Evolutionary conservation across 2,888 invertebrate species (phyloP).

Genomic region (Yponomeuta malinellus): DNA sequence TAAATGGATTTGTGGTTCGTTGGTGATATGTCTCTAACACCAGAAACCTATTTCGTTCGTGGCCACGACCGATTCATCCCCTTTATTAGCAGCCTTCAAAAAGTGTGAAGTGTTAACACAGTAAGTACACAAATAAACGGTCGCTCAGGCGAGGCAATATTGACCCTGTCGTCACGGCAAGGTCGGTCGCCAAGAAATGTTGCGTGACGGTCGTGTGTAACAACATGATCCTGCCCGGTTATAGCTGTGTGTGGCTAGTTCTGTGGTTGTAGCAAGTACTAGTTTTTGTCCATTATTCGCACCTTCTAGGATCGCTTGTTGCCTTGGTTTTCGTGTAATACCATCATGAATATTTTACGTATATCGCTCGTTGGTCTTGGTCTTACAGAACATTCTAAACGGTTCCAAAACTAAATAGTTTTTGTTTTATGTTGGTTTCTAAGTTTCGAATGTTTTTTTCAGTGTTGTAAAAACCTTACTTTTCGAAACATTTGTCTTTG

Average conservation of each 20-base stretch:
- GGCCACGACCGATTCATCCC: no score
- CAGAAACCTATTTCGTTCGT: no score
- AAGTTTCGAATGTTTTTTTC: background rate
- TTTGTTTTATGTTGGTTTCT: background rate
- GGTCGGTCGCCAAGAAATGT: slow-evolving; percentile 31
- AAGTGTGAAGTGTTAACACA: background rate
- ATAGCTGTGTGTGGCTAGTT: background rate
- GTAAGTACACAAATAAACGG: slow-evolving; percentile 33
- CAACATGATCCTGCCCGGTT: background rate
- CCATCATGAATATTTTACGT: no score
- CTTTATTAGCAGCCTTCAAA: background rate
- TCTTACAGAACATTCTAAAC: no score
- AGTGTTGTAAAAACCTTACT: background rate
- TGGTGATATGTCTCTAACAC: no score
- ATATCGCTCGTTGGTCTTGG: no score
- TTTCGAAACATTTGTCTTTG: background rate
- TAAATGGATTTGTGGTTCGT: no score
- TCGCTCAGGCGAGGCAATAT: background rate
- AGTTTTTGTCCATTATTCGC: no score
- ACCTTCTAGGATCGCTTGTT: no score
- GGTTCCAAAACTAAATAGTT: no score
- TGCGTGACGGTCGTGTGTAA: slow-evolving; percentile 24
- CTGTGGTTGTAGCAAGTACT: background rate
- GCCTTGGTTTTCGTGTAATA: no score
- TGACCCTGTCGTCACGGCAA: slow-evolving; percentile 29